phyloP scores from a whole-genome alignment of 2,113 vertebrate genomes.

The Phalacrocorax brasilianus region DNA sequence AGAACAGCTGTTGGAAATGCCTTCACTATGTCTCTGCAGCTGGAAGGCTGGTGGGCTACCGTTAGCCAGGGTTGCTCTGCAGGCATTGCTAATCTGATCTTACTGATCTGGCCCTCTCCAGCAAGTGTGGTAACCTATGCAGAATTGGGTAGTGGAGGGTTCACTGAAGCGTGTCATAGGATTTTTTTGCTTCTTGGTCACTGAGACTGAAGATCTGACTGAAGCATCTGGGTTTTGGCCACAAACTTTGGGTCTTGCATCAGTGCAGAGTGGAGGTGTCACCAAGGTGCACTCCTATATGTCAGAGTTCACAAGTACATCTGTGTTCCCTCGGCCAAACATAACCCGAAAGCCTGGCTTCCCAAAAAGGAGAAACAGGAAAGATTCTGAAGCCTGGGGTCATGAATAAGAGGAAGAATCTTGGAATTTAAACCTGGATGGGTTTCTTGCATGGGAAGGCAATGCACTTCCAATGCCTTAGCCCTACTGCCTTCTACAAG shows the following conservation, averaged over 20 bases:
- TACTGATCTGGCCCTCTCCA: neutral
- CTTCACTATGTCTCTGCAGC: neutral
- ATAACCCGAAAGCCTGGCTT: neutral
- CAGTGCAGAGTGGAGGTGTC: neutral
- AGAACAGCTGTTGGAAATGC: rapidly evolving
- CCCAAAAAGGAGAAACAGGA: neutral
- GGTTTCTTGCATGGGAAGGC: neutral
- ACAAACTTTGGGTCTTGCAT: neutral
- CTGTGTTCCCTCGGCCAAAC: neutral
- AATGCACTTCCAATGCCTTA: neutral
- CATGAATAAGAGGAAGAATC: neutral
- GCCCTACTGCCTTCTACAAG: neutral
- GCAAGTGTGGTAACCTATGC: neutral
- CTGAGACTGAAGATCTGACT: neutral
- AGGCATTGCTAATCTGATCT: neutral
- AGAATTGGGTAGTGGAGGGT: neutral
- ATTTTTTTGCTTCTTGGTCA: neutral
- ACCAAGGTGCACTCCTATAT: neutral
- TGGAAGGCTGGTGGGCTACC: neutral
- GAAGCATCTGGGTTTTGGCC: neutral
- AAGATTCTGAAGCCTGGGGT: neutral
- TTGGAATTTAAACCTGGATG: neutral
- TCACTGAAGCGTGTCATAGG: neutral
- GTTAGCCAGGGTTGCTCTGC: neutral
- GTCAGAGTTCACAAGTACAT: neutral